phyloP scores from a whole-genome alignment of 1,140 invertebrate genomes.

The Cyclina sinensis region DNA sequence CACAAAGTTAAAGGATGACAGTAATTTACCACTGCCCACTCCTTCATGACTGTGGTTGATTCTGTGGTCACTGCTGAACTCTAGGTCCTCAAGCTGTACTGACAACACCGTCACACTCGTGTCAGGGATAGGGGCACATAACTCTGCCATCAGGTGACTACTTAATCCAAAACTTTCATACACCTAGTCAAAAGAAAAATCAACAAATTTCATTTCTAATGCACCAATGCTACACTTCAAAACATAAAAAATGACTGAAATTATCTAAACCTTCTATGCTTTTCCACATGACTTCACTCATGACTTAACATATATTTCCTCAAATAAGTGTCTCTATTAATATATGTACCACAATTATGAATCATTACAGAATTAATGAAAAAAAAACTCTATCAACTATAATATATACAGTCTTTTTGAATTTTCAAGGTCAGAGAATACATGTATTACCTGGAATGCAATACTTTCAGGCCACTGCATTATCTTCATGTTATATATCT shows the following conservation, averaged over 20 bases:
- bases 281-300: too few species aligned
- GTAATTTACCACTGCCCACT: conserved; percentile 88
- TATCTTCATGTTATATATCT: conserved; percentile 88
- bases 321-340: too few species aligned
- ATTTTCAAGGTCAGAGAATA: too few species aligned
- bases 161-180: conserved; percentile 82
- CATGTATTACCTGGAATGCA: conserved; percentile 86
- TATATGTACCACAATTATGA: too few species aligned
- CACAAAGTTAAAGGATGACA: too few species aligned
- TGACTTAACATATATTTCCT: too few species aligned
- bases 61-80: conserved; percentile 87
- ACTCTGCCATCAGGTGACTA: conserved; percentile 82
- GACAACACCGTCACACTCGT: conserved; percentile 83
- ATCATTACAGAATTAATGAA: too few species aligned
- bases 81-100: conserved; percentile 84
- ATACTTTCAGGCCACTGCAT: conserved; percentile 88
- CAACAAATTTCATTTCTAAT: background rate
- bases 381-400: too few species aligned
- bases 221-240: background rate
- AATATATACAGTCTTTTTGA: too few species aligned
- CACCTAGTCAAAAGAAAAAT: conserved; percentile 73
- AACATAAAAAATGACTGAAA: too few species aligned
- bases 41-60: conserved; percentile 87
- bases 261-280: too few species aligned
- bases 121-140: conserved; percentile 87